Conservation (phyloP, 2,797 vertebrate species). For the Holocentrus rufus region DNA sequence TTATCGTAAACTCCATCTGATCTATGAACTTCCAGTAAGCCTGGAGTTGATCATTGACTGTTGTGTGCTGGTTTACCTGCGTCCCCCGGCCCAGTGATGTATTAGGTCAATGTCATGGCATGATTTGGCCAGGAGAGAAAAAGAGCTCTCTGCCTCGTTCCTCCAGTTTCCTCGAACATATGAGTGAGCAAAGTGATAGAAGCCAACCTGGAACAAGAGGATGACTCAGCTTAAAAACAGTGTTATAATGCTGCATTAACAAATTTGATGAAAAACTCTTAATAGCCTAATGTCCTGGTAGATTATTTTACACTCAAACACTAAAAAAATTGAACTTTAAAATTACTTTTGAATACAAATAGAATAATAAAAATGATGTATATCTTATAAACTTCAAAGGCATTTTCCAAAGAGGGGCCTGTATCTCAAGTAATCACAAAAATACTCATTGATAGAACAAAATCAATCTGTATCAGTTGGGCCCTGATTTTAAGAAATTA, state of each 20-base stretch:
- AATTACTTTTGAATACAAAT: too few relatives aligned
- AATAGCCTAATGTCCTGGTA: too few relatives aligned
- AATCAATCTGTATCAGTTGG: too few relatives aligned
- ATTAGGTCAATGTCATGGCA: slow-evolving; percentile 89
- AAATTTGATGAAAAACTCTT: too few relatives aligned
- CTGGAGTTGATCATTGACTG: slow-evolving; percentile 8
- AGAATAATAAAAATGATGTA: too few relatives aligned
- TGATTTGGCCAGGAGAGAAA: slow-evolving; percentile 86
- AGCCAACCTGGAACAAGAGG: slow-evolving; percentile 81
- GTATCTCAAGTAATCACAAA: too few relatives aligned
- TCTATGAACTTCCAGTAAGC: neutral
- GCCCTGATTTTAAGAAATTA: too few relatives aligned
- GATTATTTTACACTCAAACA: too few relatives aligned
- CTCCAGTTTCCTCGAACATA: slow-evolving; percentile 90
- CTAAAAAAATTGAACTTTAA: too few relatives aligned
- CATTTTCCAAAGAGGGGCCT: too few relatives aligned
- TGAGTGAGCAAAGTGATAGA: slow-evolving; percentile 89
- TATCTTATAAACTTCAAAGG: too few relatives aligned
- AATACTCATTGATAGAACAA: too few relatives aligned
- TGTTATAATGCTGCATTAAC: neutral
- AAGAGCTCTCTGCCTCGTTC: slow-evolving; percentile 86
- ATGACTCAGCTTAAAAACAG: neutral
- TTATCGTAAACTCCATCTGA: neutral
- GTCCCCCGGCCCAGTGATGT: slow-evolving; percentile 84
- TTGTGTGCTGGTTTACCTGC: slow-evolving; percentile 76